Evolutionary conservation across 2,113 vertebrate species (phyloP), one percentile per base, ranked within the genome.

Genomic region (Colaptes auratus): DNA sequence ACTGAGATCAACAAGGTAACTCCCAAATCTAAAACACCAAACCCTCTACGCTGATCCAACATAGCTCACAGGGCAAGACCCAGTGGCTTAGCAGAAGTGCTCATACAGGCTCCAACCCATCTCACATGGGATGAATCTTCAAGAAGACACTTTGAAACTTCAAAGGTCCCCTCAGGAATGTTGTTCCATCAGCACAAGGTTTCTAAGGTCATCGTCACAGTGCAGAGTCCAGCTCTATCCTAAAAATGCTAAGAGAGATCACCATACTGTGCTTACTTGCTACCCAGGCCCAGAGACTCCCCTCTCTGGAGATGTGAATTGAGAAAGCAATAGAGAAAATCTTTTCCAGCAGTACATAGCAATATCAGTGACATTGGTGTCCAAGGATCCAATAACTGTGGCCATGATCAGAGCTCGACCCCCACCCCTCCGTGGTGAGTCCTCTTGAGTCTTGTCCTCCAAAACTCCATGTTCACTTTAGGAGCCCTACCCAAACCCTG

Each of bases 1-100:
- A 24, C 1, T 12, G 58, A 64, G 55, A 67, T 31, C 23, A 66
- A 4, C 2, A 12, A 36, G 27, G 3, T 15, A 73, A 7, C 10
- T 66, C 42, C 35, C 35, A 55, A 5, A 50, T 17, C 60, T 10
- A 33, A 67, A 72, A 7, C 2, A 5, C 14, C 28, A 7, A 7
- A 3, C 0, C 0, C 31, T 63, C 12, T 17, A 7, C 3, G 18
- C 4, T 0, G 0, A 9, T 19, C 19, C 46, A 42, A 2, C 0
- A 2, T 28, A 53, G 35, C n/a, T 36, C 60, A 16, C 6, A 28
- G 28, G 25, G 35, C 30, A 42, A 70, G 70, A 64, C 76, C 72
- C 27, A 76, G 48, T 5, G 1, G 25, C 63, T 71, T 20, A 21
- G 48, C 59, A 64, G 63, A 33, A 67, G 46, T 1, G 2, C 17